phyloP scores from a whole-genome alignment of 2,797 vertebrate genomes.

The Melanotaenia trifasciata region DNA sequence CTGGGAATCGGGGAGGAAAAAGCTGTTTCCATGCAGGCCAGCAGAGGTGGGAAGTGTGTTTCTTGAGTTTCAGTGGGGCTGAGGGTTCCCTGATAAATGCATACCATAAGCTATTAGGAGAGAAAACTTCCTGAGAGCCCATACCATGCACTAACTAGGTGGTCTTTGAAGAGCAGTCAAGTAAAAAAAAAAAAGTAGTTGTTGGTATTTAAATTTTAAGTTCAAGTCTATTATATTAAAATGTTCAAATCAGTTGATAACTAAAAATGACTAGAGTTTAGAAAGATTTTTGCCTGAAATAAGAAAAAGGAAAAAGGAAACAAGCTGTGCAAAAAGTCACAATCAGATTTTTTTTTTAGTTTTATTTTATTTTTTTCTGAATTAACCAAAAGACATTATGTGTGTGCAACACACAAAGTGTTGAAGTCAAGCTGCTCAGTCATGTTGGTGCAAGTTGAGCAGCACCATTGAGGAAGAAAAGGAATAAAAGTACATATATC shows the following conservation, averaged over 20 bases:
- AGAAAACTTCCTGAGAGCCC: constrained; percentile 48
- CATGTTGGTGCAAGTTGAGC: neutral
- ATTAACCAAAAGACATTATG: neutral
- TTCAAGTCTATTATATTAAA: neutral
- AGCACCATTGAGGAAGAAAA: too few relatives aligned
- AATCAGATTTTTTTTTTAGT: neutral
- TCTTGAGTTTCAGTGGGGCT: constrained; percentile 53
- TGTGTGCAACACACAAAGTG: neutral
- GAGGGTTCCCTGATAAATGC: constrained; percentile 64
- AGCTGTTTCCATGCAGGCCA: constrained; percentile 72
- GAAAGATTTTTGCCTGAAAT: neutral
- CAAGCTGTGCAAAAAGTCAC: neutral
- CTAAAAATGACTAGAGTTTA: neutral
- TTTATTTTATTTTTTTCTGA: neutral
- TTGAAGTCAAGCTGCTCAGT: neutral
- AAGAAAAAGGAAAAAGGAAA: neutral
- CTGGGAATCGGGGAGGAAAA: constrained; percentile 30
- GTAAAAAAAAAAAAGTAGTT: constrained; percentile 3
- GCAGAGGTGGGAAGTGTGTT: constrained; percentile 66
- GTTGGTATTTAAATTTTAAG: neutral
- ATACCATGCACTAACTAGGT: constrained; percentile 33
- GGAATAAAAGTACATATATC: too few relatives aligned
- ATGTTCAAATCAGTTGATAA: neutral
- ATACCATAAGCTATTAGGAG: constrained; percentile 61
- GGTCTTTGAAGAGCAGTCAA: constrained; percentile 56